These are phyloP conservation scores for Oreohelix idahoensis DNA, from an alignment of 1,140 invertebrate species.

Conservation along the genomic window DNA sequence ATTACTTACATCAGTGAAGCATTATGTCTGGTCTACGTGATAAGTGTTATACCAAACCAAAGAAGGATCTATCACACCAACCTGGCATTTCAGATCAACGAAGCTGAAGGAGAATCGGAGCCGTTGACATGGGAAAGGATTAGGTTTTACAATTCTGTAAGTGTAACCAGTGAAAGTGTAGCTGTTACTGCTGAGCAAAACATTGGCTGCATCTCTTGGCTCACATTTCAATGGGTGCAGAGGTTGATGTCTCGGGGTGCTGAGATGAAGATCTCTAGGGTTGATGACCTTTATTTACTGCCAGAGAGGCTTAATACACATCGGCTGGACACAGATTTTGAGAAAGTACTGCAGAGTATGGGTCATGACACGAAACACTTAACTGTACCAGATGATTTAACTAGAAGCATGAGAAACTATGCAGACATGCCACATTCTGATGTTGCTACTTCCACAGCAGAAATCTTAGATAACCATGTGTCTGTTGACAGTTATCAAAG, in stretches of 20 bases:
- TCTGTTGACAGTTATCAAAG: neutral
- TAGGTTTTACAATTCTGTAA: slow-evolving; percentile 76
- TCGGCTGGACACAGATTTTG: slow-evolving; percentile 78
- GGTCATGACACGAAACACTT: slow-evolving; percentile 12
- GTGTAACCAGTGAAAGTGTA: slow-evolving; percentile 79
- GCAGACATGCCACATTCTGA: slow-evolving; percentile 10
- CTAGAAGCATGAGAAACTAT: slow-evolving; percentile 19
- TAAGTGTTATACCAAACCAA: slow-evolving; percentile 63
- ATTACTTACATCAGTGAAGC: slow-evolving; percentile 54
- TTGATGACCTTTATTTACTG: slow-evolving; percentile 89
- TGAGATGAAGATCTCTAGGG: slow-evolving; percentile 79
- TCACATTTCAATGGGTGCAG: slow-evolving; percentile 91
- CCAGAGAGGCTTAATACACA: slow-evolving; percentile 81
- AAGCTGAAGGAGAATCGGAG: slow-evolving; percentile 71
- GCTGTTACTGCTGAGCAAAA: slow-evolving; percentile 87
- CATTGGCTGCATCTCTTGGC: slow-evolving; percentile 80
- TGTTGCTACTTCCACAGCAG: too few relatives aligned
- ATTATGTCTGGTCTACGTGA: slow-evolving; percentile 64
- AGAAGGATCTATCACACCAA: slow-evolving; percentile 53
- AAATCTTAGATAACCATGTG: neutral
- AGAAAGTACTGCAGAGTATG: slow-evolving; percentile 48
- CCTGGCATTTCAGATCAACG: slow-evolving; percentile 56
- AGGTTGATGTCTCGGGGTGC: slow-evolving; percentile 88
- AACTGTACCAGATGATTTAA: slow-evolving; percentile 18
- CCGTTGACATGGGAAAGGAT: slow-evolving; percentile 72